Evolutionary conservation across 2,113 vertebrate genomes (phyloP), one percentile per base, ranked within the genome.

Genomic region (Neogobius melanostomus): DNA sequence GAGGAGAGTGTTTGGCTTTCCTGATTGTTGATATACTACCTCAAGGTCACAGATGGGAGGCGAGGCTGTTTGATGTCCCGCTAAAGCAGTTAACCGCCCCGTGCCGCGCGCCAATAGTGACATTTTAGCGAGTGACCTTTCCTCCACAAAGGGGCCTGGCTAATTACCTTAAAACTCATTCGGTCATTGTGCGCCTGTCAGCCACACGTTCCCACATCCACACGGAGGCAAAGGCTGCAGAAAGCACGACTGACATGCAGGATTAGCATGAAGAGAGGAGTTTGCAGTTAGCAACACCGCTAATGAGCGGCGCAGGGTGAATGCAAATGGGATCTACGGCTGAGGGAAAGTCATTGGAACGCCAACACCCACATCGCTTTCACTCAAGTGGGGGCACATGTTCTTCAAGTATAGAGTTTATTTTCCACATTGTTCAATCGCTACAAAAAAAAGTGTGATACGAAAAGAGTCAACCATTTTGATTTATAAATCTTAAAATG

Each of bases 91-190:
- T 64, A 53, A 48, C 43, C 56, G 48, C n/a, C 49, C 51, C 16
- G 48, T 43, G 57, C 66, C 52, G 64, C 68, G 73, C 73, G 59
- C 72, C 64, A 78, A 82, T 80, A 75, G 77, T 87, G 79, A 83
- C 83, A 81, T 88, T 86, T 88, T 66, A 78, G 71, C 73, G 15
- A 49, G 4, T 81, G 77, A 87, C 81, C 87, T 84, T 87, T 79
- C 74, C 57, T 54, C 66, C 65, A 72, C 76, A 74, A 68, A 62
- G 53, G 77, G 72, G 69, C 8, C 64, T 11, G 61, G 68, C 67
- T 85, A 87, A 88, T 89, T 87, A 78, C 71, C 69, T 84, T 49
- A 71, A 61, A 64, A 77, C 82, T 81, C 72, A 73, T 81, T 82
- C 82, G 76, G 68, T 79, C 80, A 77, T 81, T 75, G 78, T 79